phyloP scores from a whole-genome alignment of 2,888 invertebrate species.

The Troides helena region DNA sequence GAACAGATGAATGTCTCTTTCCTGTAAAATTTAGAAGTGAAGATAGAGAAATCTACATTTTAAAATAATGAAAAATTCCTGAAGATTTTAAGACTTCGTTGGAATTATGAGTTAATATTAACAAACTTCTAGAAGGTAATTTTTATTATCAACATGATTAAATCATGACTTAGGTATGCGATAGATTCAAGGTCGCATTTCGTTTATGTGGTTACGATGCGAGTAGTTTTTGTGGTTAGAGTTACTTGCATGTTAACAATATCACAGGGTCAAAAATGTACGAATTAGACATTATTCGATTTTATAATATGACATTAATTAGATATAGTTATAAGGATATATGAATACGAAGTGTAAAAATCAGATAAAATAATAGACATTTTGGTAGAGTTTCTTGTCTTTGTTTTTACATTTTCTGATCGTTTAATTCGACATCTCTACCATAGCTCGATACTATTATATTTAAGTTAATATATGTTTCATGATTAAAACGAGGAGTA shows the following conservation, averaged over 20 bases:
- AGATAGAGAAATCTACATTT: neutral
- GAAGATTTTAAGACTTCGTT: neutral
- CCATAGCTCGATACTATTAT: too few species aligned
- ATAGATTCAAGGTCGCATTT: slow-evolving; percentile 5
- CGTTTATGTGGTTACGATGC: slow-evolving; percentile 8
- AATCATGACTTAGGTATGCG: slow-evolving; percentile 10
- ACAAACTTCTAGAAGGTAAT: neutral
- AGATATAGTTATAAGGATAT: neutral
- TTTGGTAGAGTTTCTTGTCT: too few species aligned
- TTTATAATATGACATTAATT: neutral
- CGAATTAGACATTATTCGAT: neutral
- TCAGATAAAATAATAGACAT: too few species aligned
- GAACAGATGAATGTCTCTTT: slow-evolving; percentile 61
- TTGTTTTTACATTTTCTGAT: too few species aligned
- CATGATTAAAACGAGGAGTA: too few species aligned
- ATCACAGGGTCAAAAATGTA: neutral
- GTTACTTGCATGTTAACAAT: neutral
- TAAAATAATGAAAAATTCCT: neutral
- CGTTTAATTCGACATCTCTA: too few species aligned
- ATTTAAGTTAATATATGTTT: too few species aligned
- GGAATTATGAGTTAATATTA: neutral
- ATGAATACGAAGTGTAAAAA: too few species aligned
- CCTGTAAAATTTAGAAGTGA: slow-evolving; percentile 56
- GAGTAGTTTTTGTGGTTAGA: slow-evolving; percentile 16
- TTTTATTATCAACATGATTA: neutral